Base-by-base conservation (phyloP, 1,140 invertebrate genomes). In the Tribolium castaneum region DNA sequence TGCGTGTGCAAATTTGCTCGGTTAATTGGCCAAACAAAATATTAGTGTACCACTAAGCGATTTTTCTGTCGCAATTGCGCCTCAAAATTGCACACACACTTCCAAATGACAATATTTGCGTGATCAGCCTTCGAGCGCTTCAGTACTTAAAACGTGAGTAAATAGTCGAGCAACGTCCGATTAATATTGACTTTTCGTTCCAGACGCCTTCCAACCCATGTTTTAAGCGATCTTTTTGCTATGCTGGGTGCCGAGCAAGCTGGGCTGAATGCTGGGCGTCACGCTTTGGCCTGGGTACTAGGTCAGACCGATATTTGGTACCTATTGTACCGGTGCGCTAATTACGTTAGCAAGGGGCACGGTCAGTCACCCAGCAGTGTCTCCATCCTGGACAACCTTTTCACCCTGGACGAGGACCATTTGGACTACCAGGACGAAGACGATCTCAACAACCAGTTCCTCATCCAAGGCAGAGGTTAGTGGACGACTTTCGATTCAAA, bases 381-480 rank as follows among this genome's bases (percentile, higher is more conserved):
- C 35, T 87, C 88, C 54, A 86, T 89, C 73, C 78, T 89, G 80
- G 89, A 89, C 76, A 87, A 89, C 59, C 83, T 90, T 59, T 84
- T 89, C 77, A 87, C 86, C 14, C 85, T 88, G 78, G 87, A 88
- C 49, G 85, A 86, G 50, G 86, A 88, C 59, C 83, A 80, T 73
- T 84, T 86, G 39, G 79, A 77, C 25, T 71, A 72, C 45, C 66
- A 73, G 56, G 79, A 82, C 14, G 78, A 80, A 16, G 56, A 72
- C 6, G 75, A 81, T 10, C 49, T 72, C 22, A 75, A 80, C 66
- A 50, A 73, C 10, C 56, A 76, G 30, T 34, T 35, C 25, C 25
- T 66, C 16, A 19, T 19, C n/a, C 59, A 66, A 66, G 59, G 30
- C 13, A 66, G 59, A 66, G 59, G 59, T 66, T 34, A 12, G 59